phyloP scores from a whole-genome alignment of 2,888 invertebrate genomes.

The Eristalinus sepulchralis region DNA sequence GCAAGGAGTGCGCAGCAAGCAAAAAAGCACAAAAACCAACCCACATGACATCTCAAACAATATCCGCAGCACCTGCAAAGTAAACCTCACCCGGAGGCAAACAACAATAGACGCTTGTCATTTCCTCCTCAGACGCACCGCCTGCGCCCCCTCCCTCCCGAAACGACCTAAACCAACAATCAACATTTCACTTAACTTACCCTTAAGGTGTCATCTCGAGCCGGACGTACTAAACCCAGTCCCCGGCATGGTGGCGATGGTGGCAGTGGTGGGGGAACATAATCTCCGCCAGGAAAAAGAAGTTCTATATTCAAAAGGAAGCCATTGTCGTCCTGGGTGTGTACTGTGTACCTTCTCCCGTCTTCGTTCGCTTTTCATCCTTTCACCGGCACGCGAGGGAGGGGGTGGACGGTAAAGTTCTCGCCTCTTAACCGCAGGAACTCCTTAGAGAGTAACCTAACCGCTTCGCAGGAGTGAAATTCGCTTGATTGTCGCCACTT shows the following conservation, averaged over 20 bases:
- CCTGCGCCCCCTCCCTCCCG: neutral
- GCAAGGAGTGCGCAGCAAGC: neutral
- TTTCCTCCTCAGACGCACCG: constrained; percentile 38
- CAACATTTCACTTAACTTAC: constrained; percentile 70
- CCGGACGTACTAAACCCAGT: constrained; percentile 35
- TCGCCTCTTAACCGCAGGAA: constrained; percentile 34
- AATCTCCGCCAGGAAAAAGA: constrained; percentile 63
- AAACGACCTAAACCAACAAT: constrained; percentile 68
- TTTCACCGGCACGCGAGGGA: neutral
- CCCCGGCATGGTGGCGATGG: neutral
- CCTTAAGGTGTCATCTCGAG: constrained; percentile 66
- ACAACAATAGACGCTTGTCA: constrained; percentile 52
- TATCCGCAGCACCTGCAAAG: constrained; percentile 49
- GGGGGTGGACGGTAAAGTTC: constrained; percentile 1
- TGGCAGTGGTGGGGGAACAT: constrained; percentile 46
- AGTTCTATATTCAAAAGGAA: constrained; percentile 67
- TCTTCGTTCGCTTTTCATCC: neutral
- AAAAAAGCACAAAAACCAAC: neutral
- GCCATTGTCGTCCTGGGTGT: constrained; percentile 56
- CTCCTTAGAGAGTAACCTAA: constrained; percentile 53
- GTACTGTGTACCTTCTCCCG: constrained; percentile 7
- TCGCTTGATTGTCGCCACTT: constrained; percentile 42
- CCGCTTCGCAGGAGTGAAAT: constrained; percentile 38
- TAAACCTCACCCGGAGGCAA: constrained; percentile 25
- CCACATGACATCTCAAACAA: constrained; percentile 10